Base-by-base conservation (phyloP, 2,113 vertebrate genomes). In the Pomatorhinus ruficollis region DNA sequence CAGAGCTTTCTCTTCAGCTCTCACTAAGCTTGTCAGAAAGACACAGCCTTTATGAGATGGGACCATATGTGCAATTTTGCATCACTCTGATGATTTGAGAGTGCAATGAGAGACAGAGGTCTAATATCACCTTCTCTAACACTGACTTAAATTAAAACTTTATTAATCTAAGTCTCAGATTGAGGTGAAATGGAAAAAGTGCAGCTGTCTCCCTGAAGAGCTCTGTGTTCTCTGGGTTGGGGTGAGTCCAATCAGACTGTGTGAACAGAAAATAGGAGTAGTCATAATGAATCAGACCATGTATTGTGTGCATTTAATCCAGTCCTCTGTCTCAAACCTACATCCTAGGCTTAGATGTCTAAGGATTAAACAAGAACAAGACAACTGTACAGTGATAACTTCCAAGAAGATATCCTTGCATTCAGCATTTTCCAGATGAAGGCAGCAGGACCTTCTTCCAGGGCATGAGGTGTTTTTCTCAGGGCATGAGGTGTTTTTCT, bases 41-140 rank as follows among this genome's bases (percentile, higher is more conserved):
- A 71, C 10, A 31, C 0, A 20, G 9, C 15, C 15, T 59, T 31
- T 15, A 11, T 27, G 12, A 47, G 11, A 53, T 2, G 2, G 23
- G 35, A 45, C 24, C 25, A 22, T 40, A 37, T 15, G 3, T 12
- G 3, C 21, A 42, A 17, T 77, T 72, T 77, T 59, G 52, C 35
- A 77, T 27, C 42, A 44, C 42, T 53, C 12, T 16, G 37, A 57
- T 76, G 4, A 11, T 61, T 14, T 30, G 40, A 79, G 35, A 40
- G 22, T 14, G 16, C 23, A 61, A 19, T 0, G 0, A 28, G n/a
- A n/a, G 24, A 42, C 3, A 3, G 15, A 19, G 3, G 33, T 74
- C 27, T 74, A 37, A 47, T 69, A 52, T 7, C 47, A 24, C 7
- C 23, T 91, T 54, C 74, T 61, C 42, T 59, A 84, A 50, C 25